Percentiles rank a stretch among this genome's conserved stretches.
phyloP scores from a whole-genome alignment of 2,888 invertebrate species.

The Iselma pallidipennis region DNA sequence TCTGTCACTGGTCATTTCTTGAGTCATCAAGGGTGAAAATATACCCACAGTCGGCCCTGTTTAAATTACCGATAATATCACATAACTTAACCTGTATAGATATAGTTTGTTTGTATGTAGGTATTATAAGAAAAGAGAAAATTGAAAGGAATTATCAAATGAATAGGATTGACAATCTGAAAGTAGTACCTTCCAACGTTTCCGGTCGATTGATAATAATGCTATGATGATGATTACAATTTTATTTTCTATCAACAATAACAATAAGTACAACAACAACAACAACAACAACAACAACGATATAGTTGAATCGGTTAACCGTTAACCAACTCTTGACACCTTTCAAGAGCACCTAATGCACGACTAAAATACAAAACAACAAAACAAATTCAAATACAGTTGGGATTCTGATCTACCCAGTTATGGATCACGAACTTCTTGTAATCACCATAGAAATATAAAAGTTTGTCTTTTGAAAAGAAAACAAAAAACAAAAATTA shows the following conservation, averaged over 20 bases:
- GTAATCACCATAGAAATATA: neutral
- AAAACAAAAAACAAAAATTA: too few species aligned
- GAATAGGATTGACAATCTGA: too few species aligned
- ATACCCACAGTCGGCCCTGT: too few species aligned
- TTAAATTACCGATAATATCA: too few species aligned
- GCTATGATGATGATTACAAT: neutral
- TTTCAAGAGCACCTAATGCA: neutral
- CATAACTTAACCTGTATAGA: too few species aligned
- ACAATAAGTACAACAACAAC: neutral
- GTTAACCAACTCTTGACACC: neutral
- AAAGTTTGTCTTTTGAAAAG: too few species aligned
- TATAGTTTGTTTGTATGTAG: too few species aligned
- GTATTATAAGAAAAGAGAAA: neutral
- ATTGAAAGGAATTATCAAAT: neutral
- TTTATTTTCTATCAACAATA: neutral
- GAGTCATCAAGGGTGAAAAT: too few species aligned
- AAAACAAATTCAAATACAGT: neutral
- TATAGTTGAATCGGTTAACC: neutral
- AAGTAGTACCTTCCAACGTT: neutral
- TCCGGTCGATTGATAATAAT: neutral
- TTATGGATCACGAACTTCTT: neutral
- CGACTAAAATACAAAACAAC: neutral
- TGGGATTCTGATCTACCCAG: neutral
- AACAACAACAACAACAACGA: neutral
- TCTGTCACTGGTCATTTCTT: too few species aligned